Evolutionary conservation across 2,113 vertebrate genomes (phyloP).

Genomic region (Ammodytes dubius): DNA sequence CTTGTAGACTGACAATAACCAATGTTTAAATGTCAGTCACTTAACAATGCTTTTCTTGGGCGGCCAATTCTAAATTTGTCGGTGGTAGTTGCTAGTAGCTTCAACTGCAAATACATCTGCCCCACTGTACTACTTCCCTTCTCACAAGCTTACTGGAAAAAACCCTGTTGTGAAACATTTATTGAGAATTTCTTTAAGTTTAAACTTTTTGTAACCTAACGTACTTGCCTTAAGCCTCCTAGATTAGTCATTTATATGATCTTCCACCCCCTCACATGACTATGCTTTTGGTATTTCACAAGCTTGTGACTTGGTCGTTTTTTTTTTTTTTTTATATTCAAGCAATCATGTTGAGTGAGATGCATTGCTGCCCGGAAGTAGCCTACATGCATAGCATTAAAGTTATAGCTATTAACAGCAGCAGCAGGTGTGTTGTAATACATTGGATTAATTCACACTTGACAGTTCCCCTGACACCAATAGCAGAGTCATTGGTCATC

Average conservation of each 20-base stretch:
- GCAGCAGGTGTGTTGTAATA: too few relatives aligned
- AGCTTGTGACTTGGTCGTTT: not conserved
- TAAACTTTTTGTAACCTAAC: conserved; percentile 3
- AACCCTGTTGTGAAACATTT: conserved; percentile 43
- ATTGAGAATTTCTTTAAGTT: conserved; percentile 8
- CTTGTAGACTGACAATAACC: not conserved
- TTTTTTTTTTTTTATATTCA: not conserved
- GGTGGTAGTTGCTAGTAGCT: not conserved
- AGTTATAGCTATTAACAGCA: too few relatives aligned
- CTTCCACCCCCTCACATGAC: not conserved
- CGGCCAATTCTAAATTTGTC: not conserved
- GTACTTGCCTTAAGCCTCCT: not conserved
- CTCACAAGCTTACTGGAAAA: conserved; percentile 38
- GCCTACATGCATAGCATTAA: too few relatives aligned
- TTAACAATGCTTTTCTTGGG: not conserved
- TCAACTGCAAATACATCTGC: conserved; percentile 17
- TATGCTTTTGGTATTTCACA: not conserved
- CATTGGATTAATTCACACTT: too few relatives aligned
- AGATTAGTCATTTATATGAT: not conserved
- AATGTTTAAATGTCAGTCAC: not conserved
- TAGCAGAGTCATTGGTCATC: too few relatives aligned
- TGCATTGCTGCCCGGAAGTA: too few relatives aligned
- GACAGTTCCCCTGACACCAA: too few relatives aligned
- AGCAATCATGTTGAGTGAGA: too few relatives aligned
- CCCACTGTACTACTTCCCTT: conserved; percentile 47